phyloP scores from a whole-genome alignment of 2,113 vertebrate species.

The Microcebus murinus region DNA sequence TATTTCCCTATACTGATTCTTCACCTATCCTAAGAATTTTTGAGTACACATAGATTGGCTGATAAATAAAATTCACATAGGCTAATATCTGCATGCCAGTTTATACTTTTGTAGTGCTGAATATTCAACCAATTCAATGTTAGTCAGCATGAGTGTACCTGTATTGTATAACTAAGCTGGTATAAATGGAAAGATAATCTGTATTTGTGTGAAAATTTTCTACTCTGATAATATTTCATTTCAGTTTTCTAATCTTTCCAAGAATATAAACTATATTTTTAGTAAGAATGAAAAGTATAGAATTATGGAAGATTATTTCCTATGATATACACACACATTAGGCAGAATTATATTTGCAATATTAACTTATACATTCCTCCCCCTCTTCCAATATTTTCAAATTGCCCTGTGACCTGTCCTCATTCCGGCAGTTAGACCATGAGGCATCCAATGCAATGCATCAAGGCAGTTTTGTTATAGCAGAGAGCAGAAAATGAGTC shows the following conservation, averaged over 20 bases:
- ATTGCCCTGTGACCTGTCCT: background rate
- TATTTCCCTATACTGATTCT: background rate
- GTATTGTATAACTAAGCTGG: background rate
- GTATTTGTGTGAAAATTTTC: background rate
- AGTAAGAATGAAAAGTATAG: background rate
- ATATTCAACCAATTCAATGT: background rate
- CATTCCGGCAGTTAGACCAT: background rate
- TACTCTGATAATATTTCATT: slow-evolving; percentile 22
- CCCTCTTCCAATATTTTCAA: background rate
- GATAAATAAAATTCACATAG: background rate
- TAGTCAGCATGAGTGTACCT: background rate
- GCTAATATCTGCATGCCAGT: background rate
- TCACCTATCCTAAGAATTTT: background rate
- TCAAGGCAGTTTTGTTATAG: background rate
- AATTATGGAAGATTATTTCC: background rate
- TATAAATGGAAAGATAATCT: slow-evolving; percentile 29
- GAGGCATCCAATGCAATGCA: background rate
- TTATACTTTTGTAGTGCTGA: background rate
- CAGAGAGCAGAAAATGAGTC: background rate
- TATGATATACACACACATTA: background rate
- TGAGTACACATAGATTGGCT: background rate
- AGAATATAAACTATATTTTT: slow-evolving; percentile 42
- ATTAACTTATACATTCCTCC: background rate
- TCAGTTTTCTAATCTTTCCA: slow-evolving; percentile 3
- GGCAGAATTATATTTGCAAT: slow-evolving; percentile 12